Base-by-base conservation (phyloP, 2,797 vertebrate species). In the Rhyacichthys aspro region DNA sequence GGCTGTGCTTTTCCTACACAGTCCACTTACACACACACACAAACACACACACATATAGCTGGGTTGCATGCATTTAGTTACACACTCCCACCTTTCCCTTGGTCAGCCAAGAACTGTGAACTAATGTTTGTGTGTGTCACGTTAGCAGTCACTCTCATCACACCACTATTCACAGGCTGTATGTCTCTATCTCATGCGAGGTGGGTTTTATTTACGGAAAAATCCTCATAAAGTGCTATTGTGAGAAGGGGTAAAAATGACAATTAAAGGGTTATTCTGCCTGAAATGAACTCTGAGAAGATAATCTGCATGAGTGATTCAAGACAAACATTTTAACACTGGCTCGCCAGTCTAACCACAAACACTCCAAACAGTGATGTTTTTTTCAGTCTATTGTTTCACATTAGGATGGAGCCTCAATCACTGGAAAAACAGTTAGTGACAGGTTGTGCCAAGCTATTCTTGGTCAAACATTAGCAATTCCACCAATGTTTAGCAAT, bases 171-270 rank as follows among this genome's bases (percentile, higher is more conserved):
- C 54, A 64, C 43, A 46, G 74, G 43, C 65, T 73, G 59, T 23
- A 58, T 59, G 77, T 71, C 63, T 54, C 54, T 37, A 48, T 59
- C 28, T 73, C 65, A 62, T 54, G 72, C 66, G 67, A 81, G 64
- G 60, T 59, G 58, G 60, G 49, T 60, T 78, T 28, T 69, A 72
- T 89, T 87, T 85, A 80, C 84, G 78, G 78, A 84, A 83, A 85
- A 55, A 71, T 76, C 60, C 79, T 87, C 58, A 78, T 89, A 74
- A 90, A 90, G 69, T 65, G 72, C 70, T 72, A 81, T 85, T 81
- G 74, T 78, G 67, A 86, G 74, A 62, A 59, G 63, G 73, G 76
- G 72, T 79, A 82, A 78, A 74, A 74, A 84, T n/a, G 47, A 74
- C 73, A 82, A 85, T 85, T 82, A 78, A 82, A 79, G 58, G 56